Base-by-base conservation (phyloP, 2,888 invertebrate species). In the Encarsia formosa region DNA sequence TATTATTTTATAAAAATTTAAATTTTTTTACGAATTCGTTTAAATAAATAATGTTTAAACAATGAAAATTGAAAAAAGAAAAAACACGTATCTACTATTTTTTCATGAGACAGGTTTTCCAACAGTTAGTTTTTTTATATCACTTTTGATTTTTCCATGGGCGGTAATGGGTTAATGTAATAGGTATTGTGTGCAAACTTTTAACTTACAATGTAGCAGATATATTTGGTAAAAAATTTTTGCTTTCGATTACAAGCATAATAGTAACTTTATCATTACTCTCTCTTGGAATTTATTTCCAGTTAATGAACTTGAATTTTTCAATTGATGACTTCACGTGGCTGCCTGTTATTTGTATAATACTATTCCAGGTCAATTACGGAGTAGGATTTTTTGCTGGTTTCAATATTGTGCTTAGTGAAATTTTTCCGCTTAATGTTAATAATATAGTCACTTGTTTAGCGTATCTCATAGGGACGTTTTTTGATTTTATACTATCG, bases 211-310 rank as follows among this genome's bases (percentile, higher is more conserved):
- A 40, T n/a, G 47, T 59, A 4, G 62, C 60, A 8, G 63, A 64
- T 26, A 55, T 49, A 39, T 51, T 45, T 24, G 62, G 62, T 52
- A 50, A 59, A 29, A 51, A 43, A 23, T 20, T 37, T 5, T 43
- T 61, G 37, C 42, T 63, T 20, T 47, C 54, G 20, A 19, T 56
- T 11, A 59, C 60, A 2, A 59, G 63, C 20, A n/a, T 42, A 18
- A 61, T 60, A 20, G 59, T 63, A 0, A 49, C 56, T 4, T 1
- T 58, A 9, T 47, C 61, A 13, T 59, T 65, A 57, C 2, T 40
- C 15, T 43, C 61, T 5, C 53, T 68, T n/a, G 65, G 64, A 31
- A 32, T 61, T 13, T 62, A 68, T 45, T 70, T 66, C 46, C 52
- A 47, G 20, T 43, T 68, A 2, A 34, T 68, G 18, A 46, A 60